Evolutionary conservation across 2,888 invertebrate species (phyloP), one percentile per base, ranked within the genome.

Genomic region (Smittia aterrima): DNA sequence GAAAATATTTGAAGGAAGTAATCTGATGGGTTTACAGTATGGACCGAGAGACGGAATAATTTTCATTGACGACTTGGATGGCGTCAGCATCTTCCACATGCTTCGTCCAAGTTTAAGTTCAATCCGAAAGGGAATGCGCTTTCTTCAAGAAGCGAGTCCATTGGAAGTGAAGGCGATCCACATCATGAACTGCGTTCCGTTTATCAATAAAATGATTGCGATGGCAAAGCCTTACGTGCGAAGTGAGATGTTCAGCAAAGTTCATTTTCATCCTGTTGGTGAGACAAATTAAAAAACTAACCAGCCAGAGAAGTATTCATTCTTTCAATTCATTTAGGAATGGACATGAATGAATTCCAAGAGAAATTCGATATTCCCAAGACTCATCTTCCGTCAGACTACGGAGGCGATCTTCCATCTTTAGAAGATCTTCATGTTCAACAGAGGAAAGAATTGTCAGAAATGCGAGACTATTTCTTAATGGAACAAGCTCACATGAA

Each of bases 161-260:
- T 2, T 66, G 3, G 25, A 66, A n/a, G 20, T 66, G 4, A 66
- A 32, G 25, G 66, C 66, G 13, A 40, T 66, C 13, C 40, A 66
- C 25, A 40, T 66, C 16, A 11, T 66, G 2, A 66, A 66, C 20
- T 9, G 13, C 7, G 20, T 66, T 9, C 38, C 66, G 20, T 40
- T 66, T 40, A 18, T 66, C 1, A n/a, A 64, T 7, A 32, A 20
- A 1, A 27, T 11, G 20, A 66, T 66, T 3, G 27, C 25, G 25
- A 80, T 88, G 76, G 83, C 87, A 77, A 84, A 83, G 76, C 88
- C 88, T 0, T 88, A 89, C 77, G 84, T 88, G 83, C 86, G 86
- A 75, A 18, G 40, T 38, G 20, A 66, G 7, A 18, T 58, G 7
- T 7, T 82, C 66, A 84, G 85, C 75, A 81, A 89, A 89, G 81